Evolutionary conservation across 2,888 invertebrate species (phyloP), one percentile per base, ranked within the genome.

Genomic region (Sphaerophoria rueppellii): DNA sequence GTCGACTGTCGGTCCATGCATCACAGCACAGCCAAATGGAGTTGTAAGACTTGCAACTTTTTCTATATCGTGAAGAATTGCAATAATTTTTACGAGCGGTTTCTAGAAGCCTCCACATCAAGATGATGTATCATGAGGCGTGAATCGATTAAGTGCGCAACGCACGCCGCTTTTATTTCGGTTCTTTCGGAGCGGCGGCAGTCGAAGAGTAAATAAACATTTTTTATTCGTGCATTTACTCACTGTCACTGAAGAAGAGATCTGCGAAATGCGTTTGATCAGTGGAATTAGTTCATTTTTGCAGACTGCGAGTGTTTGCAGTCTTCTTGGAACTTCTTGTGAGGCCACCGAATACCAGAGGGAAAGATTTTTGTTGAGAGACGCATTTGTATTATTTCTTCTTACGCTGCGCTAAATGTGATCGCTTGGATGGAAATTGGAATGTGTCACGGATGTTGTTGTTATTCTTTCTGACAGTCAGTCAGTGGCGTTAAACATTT

Each of bases 231-330:
- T 48, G 46, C 54, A 61, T 54, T 80, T 57, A 48, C 40, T 61
- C 70, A 61, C 35, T 61, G 67, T 63, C 78, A 50, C 5, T 73
- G 54, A 54, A 32, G 55, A 71, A 50, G 63, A 50, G 61, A 37
- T 60, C 46, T 48, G 74, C 12, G 69, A 79, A 63, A 63, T 69
- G 55, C 70, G 55, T 71, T 67, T 77, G 77, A 82, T 73, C 77
- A 61, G 57, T 50, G 16, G 40, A 69, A 77, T 60, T 69, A 72
- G 63, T 69, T 77, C 58, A 54, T 57, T 43, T 70, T 46, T 2
- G 24, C 35, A 55, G 57, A 57, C 46, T 57, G 57, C 11, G 0
- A 11, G 37, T 3, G n/a, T 0, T 6, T 24, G 6, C 24, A 65
- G 14, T 65, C n/a, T 24, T 24, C 67, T 71, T 60, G 50, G 43